phyloP scores from a whole-genome alignment of 2,113 vertebrate species.

The Eudorcas thomsonii region DNA sequence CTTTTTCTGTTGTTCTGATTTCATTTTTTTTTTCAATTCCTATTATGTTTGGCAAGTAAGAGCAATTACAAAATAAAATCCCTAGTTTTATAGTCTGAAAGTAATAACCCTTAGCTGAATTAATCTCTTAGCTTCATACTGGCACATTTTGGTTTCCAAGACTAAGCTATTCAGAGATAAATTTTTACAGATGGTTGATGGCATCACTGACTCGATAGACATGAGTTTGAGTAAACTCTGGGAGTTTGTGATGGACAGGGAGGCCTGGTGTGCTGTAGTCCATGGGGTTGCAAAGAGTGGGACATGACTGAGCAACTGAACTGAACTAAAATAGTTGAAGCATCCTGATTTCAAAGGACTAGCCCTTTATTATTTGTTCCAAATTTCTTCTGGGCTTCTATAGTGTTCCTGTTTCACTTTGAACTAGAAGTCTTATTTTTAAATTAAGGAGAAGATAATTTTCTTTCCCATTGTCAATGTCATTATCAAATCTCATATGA shows the following conservation, averaged over 20 bases:
- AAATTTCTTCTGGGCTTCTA: conserved; percentile 11
- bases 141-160: conserved; percentile 6
- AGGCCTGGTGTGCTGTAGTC: not conserved
- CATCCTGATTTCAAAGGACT: not conserved
- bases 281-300: not conserved
- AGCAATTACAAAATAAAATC: not conserved
- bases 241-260: not conserved
- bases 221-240: not conserved
- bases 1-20: not conserved
- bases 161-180: conserved; percentile 19
- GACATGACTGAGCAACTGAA: not conserved
- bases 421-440: not conserved
- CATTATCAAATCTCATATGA: not conserved
- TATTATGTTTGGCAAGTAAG: not conserved
- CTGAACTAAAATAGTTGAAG: not conserved
- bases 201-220: not conserved
- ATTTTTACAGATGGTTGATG: not conserved
- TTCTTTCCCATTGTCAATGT: not conserved
- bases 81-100: not conserved
- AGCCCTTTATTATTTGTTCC: not conserved
- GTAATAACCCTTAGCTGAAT: conserved; percentile 27
- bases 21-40: not conserved
- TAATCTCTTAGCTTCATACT: not conserved
- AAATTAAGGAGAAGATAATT: conserved; percentile 24
- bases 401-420: not conserved